Evolutionary conservation across 2,113 vertebrate species (phyloP).

Genomic region (Procavia capensis): DNA sequence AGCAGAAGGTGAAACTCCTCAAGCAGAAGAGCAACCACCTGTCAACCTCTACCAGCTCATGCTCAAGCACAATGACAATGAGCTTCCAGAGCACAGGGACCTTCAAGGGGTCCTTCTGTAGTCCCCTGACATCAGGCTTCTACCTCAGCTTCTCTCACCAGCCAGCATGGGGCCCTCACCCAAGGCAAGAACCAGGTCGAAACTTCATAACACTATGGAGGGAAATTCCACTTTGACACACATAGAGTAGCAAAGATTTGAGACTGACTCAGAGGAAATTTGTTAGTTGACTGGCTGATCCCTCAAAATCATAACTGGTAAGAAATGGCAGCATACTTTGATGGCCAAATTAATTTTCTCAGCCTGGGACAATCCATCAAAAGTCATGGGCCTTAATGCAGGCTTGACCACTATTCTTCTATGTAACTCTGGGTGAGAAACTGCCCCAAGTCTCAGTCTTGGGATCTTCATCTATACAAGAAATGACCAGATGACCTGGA

Average conservation of each 20-base stretch:
- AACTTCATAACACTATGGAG: background rate
- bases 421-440: background rate
- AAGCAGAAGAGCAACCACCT: background rate
- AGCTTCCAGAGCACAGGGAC: background rate
- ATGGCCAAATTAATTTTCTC: background rate
- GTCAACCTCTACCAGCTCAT: background rate
- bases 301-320: background rate
- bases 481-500: background rate
- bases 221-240: background rate
- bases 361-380: background rate
- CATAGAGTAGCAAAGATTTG: background rate
- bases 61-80: background rate
- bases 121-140: background rate
- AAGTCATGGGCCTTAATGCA: background rate
- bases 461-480: background rate
- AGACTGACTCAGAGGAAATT: background rate
- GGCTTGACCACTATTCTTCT: background rate
- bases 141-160: background rate
- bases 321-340: background rate
- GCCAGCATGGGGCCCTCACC: background rate
- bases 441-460: too few relatives aligned
- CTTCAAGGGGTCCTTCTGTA: background rate
- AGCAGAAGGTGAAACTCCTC: too few relatives aligned
- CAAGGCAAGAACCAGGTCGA: background rate
- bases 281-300: background rate